Base-by-base conservation (phyloP, 1,140 invertebrate species). In the Euura lappo region DNA sequence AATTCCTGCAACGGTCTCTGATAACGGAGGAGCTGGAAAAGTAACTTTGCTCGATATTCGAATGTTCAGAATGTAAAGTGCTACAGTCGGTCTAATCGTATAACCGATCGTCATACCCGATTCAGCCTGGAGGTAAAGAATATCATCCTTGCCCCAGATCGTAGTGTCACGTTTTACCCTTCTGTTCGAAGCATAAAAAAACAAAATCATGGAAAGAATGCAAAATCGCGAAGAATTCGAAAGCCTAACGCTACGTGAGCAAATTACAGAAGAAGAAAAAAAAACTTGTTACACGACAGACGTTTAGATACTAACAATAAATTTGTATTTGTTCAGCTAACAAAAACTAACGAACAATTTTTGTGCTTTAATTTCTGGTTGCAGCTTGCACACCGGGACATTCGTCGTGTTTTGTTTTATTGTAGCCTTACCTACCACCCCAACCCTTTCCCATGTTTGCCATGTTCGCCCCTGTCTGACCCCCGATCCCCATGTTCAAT, bases 391-490 rank as follows among this genome's bases (percentile, higher is more conserved):
- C 86, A 86, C 83, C 86, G 81, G 86, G 86, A 86, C 85, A 87
- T 87, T 85, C 85, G 84, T 87, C 86, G 85, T 86, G 86, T 87
- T 87, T 87, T 85, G 85, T 87, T 86, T 86, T 87, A 82, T 87
- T 87, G 85, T 87, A 87, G 85, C 85, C 85, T 83, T n/a, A 11
- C 45, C 69, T 10, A 10, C 11, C 69, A 44, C 4, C 69, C 69
- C 44, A 7, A 8, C 45, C 69, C 44, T 47, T 46, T 28, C 28
- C 28, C 28, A 28, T 28, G 28, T 28, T 28, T 28, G 1, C 28
- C 28, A 28, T 28, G 28, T 68, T 10, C 46, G 28, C 69, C 42
- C 85, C 80, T 78, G 73, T 65, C 73, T 67, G 76, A 72, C 65
- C 69, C 76, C 75, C 77, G 10, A 73, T 72, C 67, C 72, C 75